Percentiles rank a stretch among this genome's conserved stretches.
Conservation (phyloP, 2,888 invertebrate genomes). For the Acrobeloides nanus region DNA sequence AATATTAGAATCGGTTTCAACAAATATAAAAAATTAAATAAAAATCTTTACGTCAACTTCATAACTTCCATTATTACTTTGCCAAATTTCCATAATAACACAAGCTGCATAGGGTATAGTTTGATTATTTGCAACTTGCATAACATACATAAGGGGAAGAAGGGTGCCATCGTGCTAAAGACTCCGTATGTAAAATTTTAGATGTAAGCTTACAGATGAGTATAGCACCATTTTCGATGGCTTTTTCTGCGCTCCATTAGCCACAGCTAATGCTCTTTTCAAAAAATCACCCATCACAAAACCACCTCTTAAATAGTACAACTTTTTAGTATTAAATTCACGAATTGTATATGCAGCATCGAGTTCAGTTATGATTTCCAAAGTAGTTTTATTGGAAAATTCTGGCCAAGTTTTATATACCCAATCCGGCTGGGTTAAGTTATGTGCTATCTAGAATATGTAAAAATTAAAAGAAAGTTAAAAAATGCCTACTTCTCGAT, state of each 20-base stretch:
- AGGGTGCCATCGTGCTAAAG: constrained; percentile 23
- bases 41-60: constrained; percentile 17
- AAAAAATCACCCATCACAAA: constrained; percentile 19
- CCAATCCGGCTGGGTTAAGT: constrained; percentile 19
- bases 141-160: constrained; percentile 15
- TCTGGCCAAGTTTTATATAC: constrained; percentile 11
- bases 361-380: constrained; percentile 20
- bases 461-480: neutral
- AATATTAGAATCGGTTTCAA: too few relatives aligned
- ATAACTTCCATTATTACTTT: constrained; percentile 11
- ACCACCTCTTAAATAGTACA: constrained; percentile 17
- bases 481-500: constrained; percentile 4
- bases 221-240: constrained; percentile 16
- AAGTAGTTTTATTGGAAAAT: constrained; percentile 13
- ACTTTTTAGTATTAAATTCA: constrained; percentile 14
- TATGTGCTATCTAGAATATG: constrained; percentile 9
- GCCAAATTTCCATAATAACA: constrained; percentile 14
- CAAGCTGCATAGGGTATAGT: constrained; percentile 16
- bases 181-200: neutral
- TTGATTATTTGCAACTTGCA: constrained; percentile 15
- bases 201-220: constrained; percentile 14
- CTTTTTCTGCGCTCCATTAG: constrained; percentile 11
- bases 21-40: too few relatives aligned
- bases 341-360: constrained; percentile 10
- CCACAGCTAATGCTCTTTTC: neutral